Conservation (phyloP, 1,140 invertebrate species). For the Lucilia sericata region DNA sequence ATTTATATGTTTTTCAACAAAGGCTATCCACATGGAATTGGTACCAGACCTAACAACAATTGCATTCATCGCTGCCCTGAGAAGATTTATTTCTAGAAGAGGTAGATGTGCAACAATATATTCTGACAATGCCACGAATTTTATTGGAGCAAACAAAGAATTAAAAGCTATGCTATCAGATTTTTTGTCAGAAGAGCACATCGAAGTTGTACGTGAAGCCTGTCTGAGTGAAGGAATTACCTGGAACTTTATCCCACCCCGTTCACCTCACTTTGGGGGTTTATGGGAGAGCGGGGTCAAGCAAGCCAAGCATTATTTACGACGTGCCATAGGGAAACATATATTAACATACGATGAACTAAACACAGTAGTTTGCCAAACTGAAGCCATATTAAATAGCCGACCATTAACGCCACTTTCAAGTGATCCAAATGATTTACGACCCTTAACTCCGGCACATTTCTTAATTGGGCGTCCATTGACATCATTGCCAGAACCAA, state of each 20-base stretch:
- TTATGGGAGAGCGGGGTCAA: slow-evolving; percentile 25
- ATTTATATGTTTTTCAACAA: slow-evolving; percentile 53
- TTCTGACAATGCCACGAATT: slow-evolving; percentile 62
- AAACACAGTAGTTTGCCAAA: slow-evolving; percentile 48
- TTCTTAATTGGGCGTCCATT: slow-evolving; percentile 54
- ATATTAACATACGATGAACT: slow-evolving; percentile 52
- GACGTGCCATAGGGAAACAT: neutral
- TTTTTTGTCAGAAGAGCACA: neutral
- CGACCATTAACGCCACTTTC: slow-evolving; percentile 51
- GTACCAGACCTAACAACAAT: slow-evolving; percentile 47
- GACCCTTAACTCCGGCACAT: slow-evolving; percentile 48
- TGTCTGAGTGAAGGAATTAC: neutral
- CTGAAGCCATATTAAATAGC: slow-evolving; percentile 55
- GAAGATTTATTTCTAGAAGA: slow-evolving; percentile 49
- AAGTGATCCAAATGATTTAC: slow-evolving; percentile 54
- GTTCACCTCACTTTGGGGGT: slow-evolving; percentile 36
- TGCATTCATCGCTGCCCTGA: too few species aligned
- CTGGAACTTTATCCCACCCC: neutral
- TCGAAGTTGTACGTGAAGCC: neutral
- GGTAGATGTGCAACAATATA: slow-evolving; percentile 50
- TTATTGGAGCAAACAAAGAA: slow-evolving; percentile 53
- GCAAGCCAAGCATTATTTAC: neutral
- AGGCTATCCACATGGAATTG: slow-evolving; percentile 56
- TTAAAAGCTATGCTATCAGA: slow-evolving; percentile 45
- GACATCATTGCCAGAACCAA: neutral